A percentile compares a stretch with the other conserved stretches of the same genome.
These are phyloP conservation scores for Corvus hawaiiensis DNA, from an alignment of 2,113 vertebrate species.

Conservation along the genomic window DNA sequence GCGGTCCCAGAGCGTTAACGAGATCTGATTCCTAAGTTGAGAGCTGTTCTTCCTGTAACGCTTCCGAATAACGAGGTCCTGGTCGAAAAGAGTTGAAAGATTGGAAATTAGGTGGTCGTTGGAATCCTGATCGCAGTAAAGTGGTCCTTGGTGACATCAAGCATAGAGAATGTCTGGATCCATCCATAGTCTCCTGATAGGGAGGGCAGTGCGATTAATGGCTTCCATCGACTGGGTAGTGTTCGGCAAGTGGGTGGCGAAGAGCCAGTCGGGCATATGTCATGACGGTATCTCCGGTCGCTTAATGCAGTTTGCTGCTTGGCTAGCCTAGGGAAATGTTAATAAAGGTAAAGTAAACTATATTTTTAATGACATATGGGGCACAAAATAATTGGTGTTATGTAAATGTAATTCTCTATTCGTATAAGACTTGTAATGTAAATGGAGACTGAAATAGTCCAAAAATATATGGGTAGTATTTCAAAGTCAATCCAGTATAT, in stretches of 20 bases:
- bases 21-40: slow-evolving; percentile 87
- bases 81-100: slow-evolving; percentile 82
- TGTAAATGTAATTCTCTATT: slow-evolving; percentile 70
- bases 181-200: slow-evolving; percentile 82
- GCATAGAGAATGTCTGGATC: slow-evolving; percentile 95
- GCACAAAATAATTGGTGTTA: slow-evolving; percentile 80
- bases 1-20: slow-evolving; percentile 82
- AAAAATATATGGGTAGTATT: slow-evolving; percentile 56
- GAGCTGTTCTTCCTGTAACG: slow-evolving; percentile 83
- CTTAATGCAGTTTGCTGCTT: slow-evolving; percentile 83
- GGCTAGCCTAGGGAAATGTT: slow-evolving; percentile 86
- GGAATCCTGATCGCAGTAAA: slow-evolving; percentile 86
- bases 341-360: slow-evolving; percentile 86
- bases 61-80: slow-evolving; percentile 83
- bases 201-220: slow-evolving; percentile 86
- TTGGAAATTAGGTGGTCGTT: slow-evolving; percentile 83
- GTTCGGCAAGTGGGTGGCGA: slow-evolving; percentile 84
- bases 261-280: slow-evolving; percentile 87
- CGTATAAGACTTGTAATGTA: slow-evolving; percentile 43
- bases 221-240: slow-evolving; percentile 86
- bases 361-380: slow-evolving; percentile 82
- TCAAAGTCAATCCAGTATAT: slow-evolving; percentile 59
- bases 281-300: slow-evolving; percentile 85
- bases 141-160: slow-evolving; percentile 87
- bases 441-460: slow-evolving; percentile 22